Evolutionary conservation across 2,113 vertebrate genomes (phyloP).

Genomic region (Dipodomys merriami): DNA sequence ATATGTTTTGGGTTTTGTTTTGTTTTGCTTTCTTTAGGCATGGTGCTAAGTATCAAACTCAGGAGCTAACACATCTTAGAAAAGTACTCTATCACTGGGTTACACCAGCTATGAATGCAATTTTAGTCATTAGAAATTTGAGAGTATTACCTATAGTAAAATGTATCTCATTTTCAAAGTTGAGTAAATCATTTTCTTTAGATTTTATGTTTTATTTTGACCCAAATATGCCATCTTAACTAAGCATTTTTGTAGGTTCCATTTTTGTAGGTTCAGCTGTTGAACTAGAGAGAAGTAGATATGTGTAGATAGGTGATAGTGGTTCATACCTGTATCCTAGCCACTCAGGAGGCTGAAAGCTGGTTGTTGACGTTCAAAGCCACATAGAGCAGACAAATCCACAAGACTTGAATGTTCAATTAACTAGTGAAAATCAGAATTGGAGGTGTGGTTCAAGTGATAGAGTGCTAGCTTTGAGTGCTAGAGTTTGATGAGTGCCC

Average conservation of each 20-base stretch:
- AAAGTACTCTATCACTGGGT: not conserved
- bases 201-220: not conserved
- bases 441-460: too few species aligned
- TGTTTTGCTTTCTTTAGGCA: not conserved
- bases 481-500: too few species aligned
- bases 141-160: not conserved
- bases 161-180: not conserved
- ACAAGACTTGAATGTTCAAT: too few species aligned
- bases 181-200: constrained; percentile 15
- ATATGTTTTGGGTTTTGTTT: too few species aligned
- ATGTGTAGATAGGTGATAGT: too few species aligned
- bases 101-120: not conserved
- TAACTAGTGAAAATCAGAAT: too few species aligned
- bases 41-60: not conserved
- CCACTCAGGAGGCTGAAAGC: too few species aligned
- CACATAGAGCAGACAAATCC: too few species aligned
- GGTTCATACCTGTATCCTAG: too few species aligned
- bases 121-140: constrained; percentile 40
- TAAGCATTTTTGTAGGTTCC: constrained; percentile 9
- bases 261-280: not conserved
- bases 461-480: too few species aligned
- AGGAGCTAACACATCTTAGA: not conserved
- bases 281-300: too few species aligned
- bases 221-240: not conserved
- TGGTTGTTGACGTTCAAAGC: too few species aligned